Base-by-base conservation (phyloP, 2,797 vertebrate genomes). In the Siniperca undulata region DNA sequence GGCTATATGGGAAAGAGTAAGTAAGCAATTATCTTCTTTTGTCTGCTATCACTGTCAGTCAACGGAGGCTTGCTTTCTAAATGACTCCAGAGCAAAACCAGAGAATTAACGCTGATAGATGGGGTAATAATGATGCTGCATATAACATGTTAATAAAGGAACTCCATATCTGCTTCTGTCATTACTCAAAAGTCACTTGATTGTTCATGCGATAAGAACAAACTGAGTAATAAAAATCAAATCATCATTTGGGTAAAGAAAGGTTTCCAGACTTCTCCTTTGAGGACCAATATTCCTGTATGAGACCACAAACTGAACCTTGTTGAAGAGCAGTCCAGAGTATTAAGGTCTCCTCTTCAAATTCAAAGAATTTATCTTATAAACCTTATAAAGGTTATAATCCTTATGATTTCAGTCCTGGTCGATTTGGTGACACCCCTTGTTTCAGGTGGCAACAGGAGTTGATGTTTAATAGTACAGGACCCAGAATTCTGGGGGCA, bases 11-110 rank as follows among this genome's bases (percentile, higher is more conserved):
- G 88, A 89, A 90, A 86, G 89, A 88, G 89, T 92, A 88, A 93
- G 90, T 89, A 90, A 91, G 92, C 92, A 93, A 94, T 94, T 93
- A 94, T 92, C 87, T 87, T 72, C 89, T 88, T 94, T 94, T 93
- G 93, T 95, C 88, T 88, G 85, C 86, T 50, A 84, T 90, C 89
- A 62, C 80, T 87, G 91, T 90, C 92, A 91, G 82, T 92, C 92
- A 89, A 40, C 64, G 13, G 74, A 60, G 78, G 78, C 46, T 50
- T 19, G 67, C 79, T 78, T 74, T 90, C 76, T 55, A 82, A 84
- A 88, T 5, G 40, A 76, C 81, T 74, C 72, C 67, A 3, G 67
- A 77, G 82, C 69, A 68, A 56, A 83, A 61, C 38, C 34, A 6
- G 62, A 72, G 87, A 83, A 72, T 19, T 50, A 77, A 62, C 7